phyloP scores from a whole-genome alignment of 2,113 vertebrate genomes.

The Phaetusa simplex region DNA sequence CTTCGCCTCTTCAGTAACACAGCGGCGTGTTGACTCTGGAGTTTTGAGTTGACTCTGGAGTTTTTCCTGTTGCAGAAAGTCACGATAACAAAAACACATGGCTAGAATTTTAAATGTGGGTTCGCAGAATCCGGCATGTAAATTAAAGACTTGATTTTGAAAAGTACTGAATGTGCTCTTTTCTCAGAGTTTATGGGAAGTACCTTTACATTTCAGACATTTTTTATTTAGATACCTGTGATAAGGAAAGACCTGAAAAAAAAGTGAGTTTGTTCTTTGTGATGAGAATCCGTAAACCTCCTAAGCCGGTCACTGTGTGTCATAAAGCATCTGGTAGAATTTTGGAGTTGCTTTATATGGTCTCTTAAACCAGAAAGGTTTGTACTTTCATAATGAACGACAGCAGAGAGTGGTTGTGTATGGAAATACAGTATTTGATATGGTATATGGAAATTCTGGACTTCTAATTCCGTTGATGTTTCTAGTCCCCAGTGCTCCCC shows the following conservation, averaged over 20 bases:
- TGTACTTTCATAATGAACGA: not conserved
- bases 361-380: not conserved
- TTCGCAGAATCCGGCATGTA: not conserved
- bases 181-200: not conserved
- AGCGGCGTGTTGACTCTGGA: not conserved
- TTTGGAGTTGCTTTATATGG: not conserved
- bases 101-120: not conserved
- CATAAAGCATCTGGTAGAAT: not conserved
- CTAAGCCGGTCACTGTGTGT: not conserved
- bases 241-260: not conserved
- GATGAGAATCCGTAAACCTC: not conserved
- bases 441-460: not conserved
- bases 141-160: not conserved
- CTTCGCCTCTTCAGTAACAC: not conserved
- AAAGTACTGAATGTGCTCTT: not conserved
- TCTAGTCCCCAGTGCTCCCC: constrained; percentile 90
- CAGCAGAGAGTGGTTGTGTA: not conserved
- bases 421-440: not conserved
- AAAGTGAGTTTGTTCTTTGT: not conserved
- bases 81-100: not conserved
- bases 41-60: not conserved
- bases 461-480: constrained; percentile 31
- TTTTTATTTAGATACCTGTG: not conserved
- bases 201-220: not conserved
- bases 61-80: not conserved